Evolutionary conservation across 2,888 invertebrate species (phyloP).

Genomic region (Ormyrus nitidulus): DNA sequence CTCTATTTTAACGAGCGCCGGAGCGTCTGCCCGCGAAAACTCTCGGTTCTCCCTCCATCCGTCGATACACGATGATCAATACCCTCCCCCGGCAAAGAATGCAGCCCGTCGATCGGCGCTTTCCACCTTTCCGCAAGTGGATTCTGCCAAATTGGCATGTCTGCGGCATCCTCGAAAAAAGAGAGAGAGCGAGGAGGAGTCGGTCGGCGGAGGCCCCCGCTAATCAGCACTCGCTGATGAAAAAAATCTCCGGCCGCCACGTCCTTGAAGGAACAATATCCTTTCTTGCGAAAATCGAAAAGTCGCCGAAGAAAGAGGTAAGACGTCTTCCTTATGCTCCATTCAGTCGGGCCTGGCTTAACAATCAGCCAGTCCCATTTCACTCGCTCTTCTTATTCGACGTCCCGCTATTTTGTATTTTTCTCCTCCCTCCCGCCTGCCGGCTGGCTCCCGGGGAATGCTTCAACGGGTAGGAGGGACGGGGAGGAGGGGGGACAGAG

Average conservation of each 20-base stretch:
- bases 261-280: slow-evolving; percentile 67
- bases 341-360: slow-evolving; percentile 29
- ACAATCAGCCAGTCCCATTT: slow-evolving; percentile 44
- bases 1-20: slow-evolving; percentile 35
- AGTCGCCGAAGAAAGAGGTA: slow-evolving; percentile 65
- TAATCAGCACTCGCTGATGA: slow-evolving; percentile 53
- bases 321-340: slow-evolving; percentile 54
- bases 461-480: neutral
- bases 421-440: neutral
- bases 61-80: slow-evolving; percentile 32
- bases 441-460: neutral
- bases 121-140: neutral
- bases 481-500: neutral
- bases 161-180: slow-evolving; percentile 9
- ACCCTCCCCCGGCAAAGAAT: neutral
- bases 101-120: too few species aligned
- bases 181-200: neutral
- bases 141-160: slow-evolving; percentile 45
- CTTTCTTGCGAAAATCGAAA: slow-evolving; percentile 71
- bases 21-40: slow-evolving; percentile 22
- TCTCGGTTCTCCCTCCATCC: slow-evolving; percentile 5
- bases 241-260: slow-evolving; percentile 49
- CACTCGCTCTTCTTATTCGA: slow-evolving; percentile 6
- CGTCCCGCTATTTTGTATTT: slow-evolving; percentile 32
- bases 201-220: slow-evolving; percentile 4